Percentiles rank a stretch among this genome's conserved stretches.
phyloP scores from a whole-genome alignment of 2,113 vertebrate genomes.

The Forbesichthys papilliferus region DNA sequence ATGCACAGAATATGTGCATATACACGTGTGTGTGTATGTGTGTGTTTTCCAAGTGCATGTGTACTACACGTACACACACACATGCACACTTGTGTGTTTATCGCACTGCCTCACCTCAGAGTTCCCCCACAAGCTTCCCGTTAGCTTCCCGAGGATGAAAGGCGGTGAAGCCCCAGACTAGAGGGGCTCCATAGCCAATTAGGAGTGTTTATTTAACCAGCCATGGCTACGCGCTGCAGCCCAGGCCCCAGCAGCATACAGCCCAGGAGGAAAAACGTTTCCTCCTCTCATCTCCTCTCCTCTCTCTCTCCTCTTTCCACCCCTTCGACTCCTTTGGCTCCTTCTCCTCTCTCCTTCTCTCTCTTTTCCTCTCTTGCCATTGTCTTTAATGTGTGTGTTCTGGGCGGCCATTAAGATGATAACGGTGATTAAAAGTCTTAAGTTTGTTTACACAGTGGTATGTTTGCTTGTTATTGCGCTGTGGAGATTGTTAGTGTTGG shows the following conservation, averaged over 20 bases:
- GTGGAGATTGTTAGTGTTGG: conserved; percentile 44
- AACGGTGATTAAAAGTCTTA: conserved; percentile 23
- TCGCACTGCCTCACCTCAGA: conserved; percentile 75
- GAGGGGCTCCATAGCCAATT: conserved; percentile 94
- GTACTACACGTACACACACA: no score
- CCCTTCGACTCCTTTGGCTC: neutral
- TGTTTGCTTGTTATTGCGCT: conserved; percentile 30
- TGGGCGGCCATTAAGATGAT: conserved; percentile 11
- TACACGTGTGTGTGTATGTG: neutral
- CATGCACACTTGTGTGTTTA: conserved; percentile 69
- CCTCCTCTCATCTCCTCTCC: conserved; percentile 46
- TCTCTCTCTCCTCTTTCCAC: conserved; percentile 3
- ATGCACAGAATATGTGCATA: neutral
- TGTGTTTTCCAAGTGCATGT: neutral
- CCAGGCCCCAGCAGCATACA: conserved; percentile 70
- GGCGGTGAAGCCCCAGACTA: conserved; percentile 83
- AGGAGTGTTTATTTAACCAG: conserved; percentile 85
- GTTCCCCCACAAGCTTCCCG: conserved; percentile 76
- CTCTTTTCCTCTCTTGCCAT: neutral
- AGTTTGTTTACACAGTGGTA: conserved; percentile 6
- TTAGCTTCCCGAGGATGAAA: conserved; percentile 72
- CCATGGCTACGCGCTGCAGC: conserved; percentile 71
- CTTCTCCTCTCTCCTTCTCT: neutral
- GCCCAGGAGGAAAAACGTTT: conserved; percentile 79
- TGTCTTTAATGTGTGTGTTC: neutral